Conservation (phyloP, 2,888 invertebrate species). For the Ophion slaviceki region DNA sequence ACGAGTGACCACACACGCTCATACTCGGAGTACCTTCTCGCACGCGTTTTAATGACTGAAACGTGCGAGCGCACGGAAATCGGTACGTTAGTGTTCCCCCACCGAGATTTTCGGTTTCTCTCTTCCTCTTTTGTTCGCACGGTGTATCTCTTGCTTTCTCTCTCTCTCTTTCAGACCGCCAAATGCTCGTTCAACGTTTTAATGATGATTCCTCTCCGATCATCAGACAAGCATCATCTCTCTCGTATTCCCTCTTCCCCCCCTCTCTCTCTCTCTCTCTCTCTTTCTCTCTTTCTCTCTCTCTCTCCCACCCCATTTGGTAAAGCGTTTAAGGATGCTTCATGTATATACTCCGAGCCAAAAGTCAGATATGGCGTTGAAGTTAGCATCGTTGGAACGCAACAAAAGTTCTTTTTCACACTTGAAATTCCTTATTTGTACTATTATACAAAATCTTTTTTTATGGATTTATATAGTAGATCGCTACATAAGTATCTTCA, state of each 20-base stretch:
- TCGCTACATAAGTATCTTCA: no score
- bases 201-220: conserved; percentile 62
- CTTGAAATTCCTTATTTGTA: no score
- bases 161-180: conserved; percentile 12
- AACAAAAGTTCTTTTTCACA: no score
- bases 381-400: no score
- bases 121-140: background rate
- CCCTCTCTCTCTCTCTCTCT: conserved; percentile 19
- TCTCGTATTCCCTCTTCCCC: conserved; percentile 8
- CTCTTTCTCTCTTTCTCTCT: conserved; percentile 7
- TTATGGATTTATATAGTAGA: no score
- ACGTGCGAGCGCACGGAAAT: conserved; percentile 64
- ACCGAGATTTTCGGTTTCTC: background rate
- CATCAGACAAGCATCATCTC: conserved; percentile 40
- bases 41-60: conserved; percentile 57
- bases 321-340: conserved; percentile 35
- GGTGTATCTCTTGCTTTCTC: background rate
- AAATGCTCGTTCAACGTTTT: conserved; percentile 59
- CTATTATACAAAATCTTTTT: no score
- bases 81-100: conserved; percentile 50
- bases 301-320: background rate
- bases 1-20: conserved; percentile 27
- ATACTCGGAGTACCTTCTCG: conserved; percentile 31
- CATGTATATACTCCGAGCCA: background rate
- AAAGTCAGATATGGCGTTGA: no score